A percentile compares a stretch with the other conserved stretches of the same genome.
These are phyloP conservation scores for Boulengeromyrus knoepffleri DNA, from an alignment of 2,113 vertebrate genomes.

Conservation along the genomic window DNA sequence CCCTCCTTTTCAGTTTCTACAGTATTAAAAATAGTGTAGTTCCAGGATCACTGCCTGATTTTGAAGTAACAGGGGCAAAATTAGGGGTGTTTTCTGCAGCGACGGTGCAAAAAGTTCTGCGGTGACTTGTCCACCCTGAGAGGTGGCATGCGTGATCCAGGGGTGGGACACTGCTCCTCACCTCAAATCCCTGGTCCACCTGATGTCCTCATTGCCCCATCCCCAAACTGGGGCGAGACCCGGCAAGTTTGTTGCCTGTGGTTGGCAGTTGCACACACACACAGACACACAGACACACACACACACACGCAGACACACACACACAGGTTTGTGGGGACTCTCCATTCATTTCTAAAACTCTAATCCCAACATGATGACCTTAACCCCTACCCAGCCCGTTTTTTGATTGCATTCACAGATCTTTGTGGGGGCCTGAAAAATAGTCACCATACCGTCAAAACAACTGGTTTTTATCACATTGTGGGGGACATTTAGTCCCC, in stretches of 20 bases:
- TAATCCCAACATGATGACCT: too few relatives aligned
- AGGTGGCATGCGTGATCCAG: background rate
- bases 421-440: too few relatives aligned
- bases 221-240: background rate
- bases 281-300: background rate
- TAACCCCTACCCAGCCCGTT: too few relatives aligned
- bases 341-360: too few relatives aligned
- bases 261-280: background rate
- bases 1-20: background rate
- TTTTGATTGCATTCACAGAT: too few relatives aligned
- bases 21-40: constrained; percentile 11
- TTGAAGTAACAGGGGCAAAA: background rate
- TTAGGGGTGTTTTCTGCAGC: background rate
- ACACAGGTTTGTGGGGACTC: too few relatives aligned
- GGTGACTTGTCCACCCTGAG: background rate
- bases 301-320: background rate
- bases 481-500: too few relatives aligned
- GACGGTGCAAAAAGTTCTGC: background rate
- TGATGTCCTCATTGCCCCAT: background rate
- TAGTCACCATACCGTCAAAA: too few relatives aligned
- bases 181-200: background rate
- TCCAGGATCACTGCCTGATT: background rate
- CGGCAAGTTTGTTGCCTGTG: background rate
- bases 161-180: background rate
- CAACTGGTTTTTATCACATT: too few relatives aligned